A percentile compares a stretch with the other conserved stretches of the same genome.
Evolutionary conservation across 1,140 invertebrate species (phyloP).

Genomic region (Lordiphosa clarofinis): DNA sequence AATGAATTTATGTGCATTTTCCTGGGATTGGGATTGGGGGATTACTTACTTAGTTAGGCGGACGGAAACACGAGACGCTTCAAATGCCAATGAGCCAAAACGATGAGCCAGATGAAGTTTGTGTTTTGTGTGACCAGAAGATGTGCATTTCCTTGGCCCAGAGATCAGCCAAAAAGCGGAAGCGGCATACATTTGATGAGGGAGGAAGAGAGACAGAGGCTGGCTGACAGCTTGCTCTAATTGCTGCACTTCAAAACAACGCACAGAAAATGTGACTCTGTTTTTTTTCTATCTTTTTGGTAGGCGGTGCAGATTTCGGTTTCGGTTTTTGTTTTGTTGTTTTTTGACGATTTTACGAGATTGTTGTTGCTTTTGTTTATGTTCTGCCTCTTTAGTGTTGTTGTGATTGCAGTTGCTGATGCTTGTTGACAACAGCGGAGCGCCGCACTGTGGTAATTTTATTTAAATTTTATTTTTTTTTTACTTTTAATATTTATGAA

Average conservation of each 20-base stretch:
- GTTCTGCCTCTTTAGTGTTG: constrained; percentile 71
- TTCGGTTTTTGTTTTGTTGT: no score
- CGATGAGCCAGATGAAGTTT: constrained; percentile 40
- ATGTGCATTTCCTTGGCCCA: not conserved
- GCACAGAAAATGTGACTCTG: not conserved
- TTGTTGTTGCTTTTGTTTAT: constrained; percentile 57
- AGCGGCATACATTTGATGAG: not conserved
- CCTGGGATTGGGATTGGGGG: constrained; percentile 43
- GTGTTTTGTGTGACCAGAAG: constrained; percentile 4
- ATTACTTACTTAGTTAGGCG: constrained; percentile 64
- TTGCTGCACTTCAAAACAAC: constrained; percentile 45
- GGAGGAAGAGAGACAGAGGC: constrained; percentile 3
- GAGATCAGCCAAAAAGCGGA: not conserved
- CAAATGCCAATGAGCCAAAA: constrained; percentile 64
- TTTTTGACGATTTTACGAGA: constrained; percentile 44
- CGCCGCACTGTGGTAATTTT: no score
- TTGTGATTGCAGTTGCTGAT: constrained; percentile 66
- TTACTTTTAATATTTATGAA: no score
- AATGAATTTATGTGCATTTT: constrained; percentile 69
- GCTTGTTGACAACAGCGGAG: constrained; percentile 35
- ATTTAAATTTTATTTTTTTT: no score
- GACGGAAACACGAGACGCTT: constrained; percentile 69
- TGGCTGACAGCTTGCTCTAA: constrained; percentile 45
- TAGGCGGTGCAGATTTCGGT: no score
- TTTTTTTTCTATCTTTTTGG: not conserved